A percentile compares a stretch with the other conserved stretches of the same genome.
Conservation (phyloP, 1,140 invertebrate genomes). For the Bombus picipes region DNA sequence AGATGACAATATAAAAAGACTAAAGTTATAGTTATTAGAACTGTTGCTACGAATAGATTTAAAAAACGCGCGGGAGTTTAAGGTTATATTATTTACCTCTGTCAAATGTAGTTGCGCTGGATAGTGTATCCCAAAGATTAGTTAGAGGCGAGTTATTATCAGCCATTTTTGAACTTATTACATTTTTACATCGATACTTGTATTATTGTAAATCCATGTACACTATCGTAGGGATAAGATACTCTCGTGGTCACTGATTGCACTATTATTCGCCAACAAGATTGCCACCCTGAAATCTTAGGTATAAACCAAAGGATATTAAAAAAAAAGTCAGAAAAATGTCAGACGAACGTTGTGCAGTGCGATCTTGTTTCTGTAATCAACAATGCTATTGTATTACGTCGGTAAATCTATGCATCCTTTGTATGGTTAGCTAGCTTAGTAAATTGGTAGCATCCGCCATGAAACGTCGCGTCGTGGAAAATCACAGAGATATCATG, state of each 20-base stretch:
- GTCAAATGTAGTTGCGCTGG: constrained; percentile 50
- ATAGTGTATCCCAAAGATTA: constrained; percentile 52
- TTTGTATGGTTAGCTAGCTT: too few relatives aligned
- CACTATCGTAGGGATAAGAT: too few relatives aligned
- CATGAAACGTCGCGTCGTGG: too few relatives aligned
- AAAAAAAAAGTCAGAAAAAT: too few relatives aligned
- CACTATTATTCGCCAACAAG: neutral
- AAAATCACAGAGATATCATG: too few relatives aligned
- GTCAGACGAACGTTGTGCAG: too few relatives aligned
- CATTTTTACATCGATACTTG: neutral
- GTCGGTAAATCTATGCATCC: too few relatives aligned
- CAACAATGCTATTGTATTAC: too few relatives aligned
- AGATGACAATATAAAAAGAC: constrained; percentile 20
- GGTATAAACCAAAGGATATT: too few relatives aligned
- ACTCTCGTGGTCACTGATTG: neutral
- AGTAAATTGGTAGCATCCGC: too few relatives aligned
- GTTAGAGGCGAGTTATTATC: neutral
- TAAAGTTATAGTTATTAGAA: neutral
- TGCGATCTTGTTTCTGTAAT: too few relatives aligned
- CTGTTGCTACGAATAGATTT: constrained; percentile 6
- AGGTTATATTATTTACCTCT: constrained; percentile 58
- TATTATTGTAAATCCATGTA: neutral
- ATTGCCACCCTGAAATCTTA: too few relatives aligned
- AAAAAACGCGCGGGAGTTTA: constrained; percentile 9
- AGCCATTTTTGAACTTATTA: neutral